Base-by-base conservation (phyloP, 2,113 vertebrate genomes). In the Myotis brandtii region DNA sequence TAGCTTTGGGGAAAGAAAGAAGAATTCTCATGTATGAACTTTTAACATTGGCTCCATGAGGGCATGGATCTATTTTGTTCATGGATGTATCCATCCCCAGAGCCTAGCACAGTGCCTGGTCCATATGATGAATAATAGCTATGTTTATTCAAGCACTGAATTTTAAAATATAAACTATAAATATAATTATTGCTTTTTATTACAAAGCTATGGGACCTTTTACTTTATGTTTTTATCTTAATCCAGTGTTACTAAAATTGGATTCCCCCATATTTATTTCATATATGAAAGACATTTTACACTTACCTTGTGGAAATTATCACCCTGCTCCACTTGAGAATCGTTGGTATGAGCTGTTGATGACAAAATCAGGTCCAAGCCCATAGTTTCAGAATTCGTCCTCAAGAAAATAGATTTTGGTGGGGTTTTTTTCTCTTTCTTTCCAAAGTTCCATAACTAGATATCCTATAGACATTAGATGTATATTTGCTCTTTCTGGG, bases 111-210 rank as follows among this genome's bases (percentile, higher is more conserved):
- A 93, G 81, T 46, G 48, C 48, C n/a, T 50, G 69, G 23, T 75
- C 20, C 50, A 23, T 37, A 89, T 30, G 27, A 70, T 52, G 37
- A 52, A 30, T 87, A 83, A 86, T 62, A 91, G 67, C 16, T 69
- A 16, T 86, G 1, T 80, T 84, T 77, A 82, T 62, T 96, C 32
- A 73, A 59, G 30, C 50, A 64, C 32, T 89, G 43, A 64, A 75
- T 89, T 89, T 94, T 14, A 91, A 75, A 91, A 85, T 52, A 67
- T 67, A 89, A 93, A 76, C n/a, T 85, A 16, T 83, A 69, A 77
- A 54, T 77, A 43, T 34, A 69, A 48, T 73, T 87, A 89, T 69
- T 86, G 30, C 20, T 93, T 95, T 92, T 14, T 64, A 79, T 88
- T 75, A 37, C 25, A 91, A 87, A 91, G 30, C 62, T 81, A 21